Evolutionary conservation across 2,888 invertebrate species (phyloP).

Genomic region (Strigamia maritima): DNA sequence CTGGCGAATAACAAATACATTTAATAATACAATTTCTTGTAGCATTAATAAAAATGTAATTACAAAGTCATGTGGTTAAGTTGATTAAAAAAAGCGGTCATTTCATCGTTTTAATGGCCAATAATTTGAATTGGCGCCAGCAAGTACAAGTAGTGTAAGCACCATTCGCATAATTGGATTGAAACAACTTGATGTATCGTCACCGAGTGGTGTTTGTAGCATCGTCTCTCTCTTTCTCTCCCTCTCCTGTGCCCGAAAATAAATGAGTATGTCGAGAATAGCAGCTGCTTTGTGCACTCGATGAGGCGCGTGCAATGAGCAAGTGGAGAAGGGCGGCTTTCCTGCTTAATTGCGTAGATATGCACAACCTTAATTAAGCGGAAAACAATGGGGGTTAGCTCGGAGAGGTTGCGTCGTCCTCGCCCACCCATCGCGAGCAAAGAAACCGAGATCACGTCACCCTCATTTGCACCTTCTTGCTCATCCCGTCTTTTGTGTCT

Average conservation of each 20-base stretch:
- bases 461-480: background rate
- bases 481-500: background rate
- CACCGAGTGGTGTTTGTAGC: background rate
- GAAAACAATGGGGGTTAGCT: slow-evolving; percentile 4
- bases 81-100: background rate
- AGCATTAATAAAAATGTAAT: no score
- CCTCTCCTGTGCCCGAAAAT: background rate
- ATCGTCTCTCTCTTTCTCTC: no score
- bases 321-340: background rate
- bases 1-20: no score
- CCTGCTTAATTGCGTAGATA: background rate
- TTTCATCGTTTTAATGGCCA: background rate
- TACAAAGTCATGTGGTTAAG: background rate
- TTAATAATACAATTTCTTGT: no score
- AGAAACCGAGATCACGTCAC: background rate
- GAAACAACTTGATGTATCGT: background rate
- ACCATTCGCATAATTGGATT: background rate
- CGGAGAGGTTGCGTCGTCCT: background rate
- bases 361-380: slow-evolving; percentile 4
- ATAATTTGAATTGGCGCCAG: background rate
- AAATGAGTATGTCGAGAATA: background rate
- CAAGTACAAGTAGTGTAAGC: background rate
- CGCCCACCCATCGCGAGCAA: background rate
- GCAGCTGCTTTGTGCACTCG: background rate
- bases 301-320: background rate